phyloP scores from a whole-genome alignment of 2,113 vertebrate species.

The Oreochromis tanganicae region DNA sequence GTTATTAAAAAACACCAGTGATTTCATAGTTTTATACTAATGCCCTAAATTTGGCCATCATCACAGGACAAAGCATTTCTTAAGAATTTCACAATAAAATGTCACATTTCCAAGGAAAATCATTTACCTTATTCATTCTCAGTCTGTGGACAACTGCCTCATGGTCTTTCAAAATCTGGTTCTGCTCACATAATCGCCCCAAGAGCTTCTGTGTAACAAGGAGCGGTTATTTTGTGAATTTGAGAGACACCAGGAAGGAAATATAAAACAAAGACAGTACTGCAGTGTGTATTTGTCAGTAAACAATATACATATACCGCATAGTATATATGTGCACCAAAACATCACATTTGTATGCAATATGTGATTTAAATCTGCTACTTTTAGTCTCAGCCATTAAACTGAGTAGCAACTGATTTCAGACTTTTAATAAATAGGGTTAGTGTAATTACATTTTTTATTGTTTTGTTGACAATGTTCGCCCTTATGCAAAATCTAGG shows the following conservation, averaged over 20 bases:
- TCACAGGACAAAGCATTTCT: neutral
- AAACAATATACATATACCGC: neutral
- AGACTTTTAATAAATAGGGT: neutral
- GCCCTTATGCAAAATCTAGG: neutral
- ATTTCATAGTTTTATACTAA: neutral
- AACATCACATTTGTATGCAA: neutral
- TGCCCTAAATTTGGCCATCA: neutral
- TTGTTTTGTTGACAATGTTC: neutral
- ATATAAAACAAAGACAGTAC: neutral
- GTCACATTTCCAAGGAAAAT: neutral
- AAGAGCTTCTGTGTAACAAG: constrained; percentile 83
- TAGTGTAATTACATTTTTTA: neutral
- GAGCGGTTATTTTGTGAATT: neutral
- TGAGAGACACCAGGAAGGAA: neutral
- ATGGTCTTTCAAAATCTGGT: constrained; percentile 85
- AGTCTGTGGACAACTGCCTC: constrained; percentile 87
- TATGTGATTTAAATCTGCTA: neutral
- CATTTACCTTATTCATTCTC: constrained; percentile 85
- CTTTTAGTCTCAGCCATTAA: neutral
- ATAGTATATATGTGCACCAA: neutral
- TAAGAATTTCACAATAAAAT: neutral
- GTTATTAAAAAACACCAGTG: neutral
- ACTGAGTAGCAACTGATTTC: neutral
- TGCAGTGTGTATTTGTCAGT: neutral
- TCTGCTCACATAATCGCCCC: constrained; percentile 89